Evolutionary conservation across 2,113 vertebrate species (phyloP).

Genomic region (Cynoglossus semilaevis): DNA sequence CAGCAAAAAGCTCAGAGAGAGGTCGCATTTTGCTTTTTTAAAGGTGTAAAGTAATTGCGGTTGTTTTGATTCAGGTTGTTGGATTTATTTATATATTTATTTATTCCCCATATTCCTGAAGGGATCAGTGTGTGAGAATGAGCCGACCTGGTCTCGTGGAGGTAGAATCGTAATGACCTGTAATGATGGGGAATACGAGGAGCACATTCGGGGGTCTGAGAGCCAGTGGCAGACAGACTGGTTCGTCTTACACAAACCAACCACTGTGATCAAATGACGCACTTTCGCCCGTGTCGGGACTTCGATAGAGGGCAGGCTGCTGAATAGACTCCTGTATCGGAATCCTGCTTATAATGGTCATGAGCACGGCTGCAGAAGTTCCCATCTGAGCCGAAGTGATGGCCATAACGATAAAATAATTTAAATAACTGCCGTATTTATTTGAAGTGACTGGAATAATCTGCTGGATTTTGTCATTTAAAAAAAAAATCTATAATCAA

Average conservation of each 20-base stretch:
- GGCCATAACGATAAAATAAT: too few relatives aligned
- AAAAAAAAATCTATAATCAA: too few relatives aligned
- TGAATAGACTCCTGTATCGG: constrained; percentile 2
- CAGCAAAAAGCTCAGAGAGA: neutral
- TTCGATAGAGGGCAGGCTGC: constrained; percentile 19
- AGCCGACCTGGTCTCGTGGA: neutral
- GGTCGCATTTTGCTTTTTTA: neutral
- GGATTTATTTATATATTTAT: too few relatives aligned
- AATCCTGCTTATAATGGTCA: constrained; percentile 26
- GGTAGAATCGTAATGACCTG: neutral
- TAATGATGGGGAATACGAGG: neutral
- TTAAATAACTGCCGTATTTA: neutral
- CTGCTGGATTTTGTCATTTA: neutral
- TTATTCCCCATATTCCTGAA: neutral
- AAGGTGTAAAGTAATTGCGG: constrained; percentile 41
- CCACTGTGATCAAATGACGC: constrained; percentile 69
- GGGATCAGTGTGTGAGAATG: neutral
- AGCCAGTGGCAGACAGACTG: constrained; percentile 29
- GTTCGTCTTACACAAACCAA: constrained; percentile 50
- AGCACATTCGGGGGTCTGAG: constrained; percentile 36
- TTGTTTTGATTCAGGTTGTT: constrained; percentile 2
- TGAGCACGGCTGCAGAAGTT: constrained; percentile 26
- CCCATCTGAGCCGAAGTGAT: constrained; percentile 5
- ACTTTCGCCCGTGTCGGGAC: constrained; percentile 47
- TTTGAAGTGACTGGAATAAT: too few relatives aligned